These are phyloP conservation scores for Hydropsyche tenuis DNA, from an alignment of 1,140 invertebrate genomes.

Conservation along the genomic window DNA sequence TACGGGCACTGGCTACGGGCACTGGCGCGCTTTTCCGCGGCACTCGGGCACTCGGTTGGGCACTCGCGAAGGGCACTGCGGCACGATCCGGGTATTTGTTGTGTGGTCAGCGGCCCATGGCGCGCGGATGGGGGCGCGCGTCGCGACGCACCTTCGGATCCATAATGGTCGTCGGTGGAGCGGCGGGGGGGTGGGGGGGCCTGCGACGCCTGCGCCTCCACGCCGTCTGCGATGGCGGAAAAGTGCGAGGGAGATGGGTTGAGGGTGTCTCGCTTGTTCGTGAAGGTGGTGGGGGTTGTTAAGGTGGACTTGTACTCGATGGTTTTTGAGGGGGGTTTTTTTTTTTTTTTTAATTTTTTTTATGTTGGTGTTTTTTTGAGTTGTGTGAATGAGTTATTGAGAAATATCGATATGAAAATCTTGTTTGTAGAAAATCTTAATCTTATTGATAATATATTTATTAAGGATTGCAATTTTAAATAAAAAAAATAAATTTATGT, in stretches of 20 bases:
- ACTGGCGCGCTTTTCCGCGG: not conserved
- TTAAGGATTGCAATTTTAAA: too few species aligned
- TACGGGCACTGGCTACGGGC: not conserved
- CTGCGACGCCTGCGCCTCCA: not conserved
- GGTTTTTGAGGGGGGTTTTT: too few species aligned
- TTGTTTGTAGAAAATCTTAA: too few species aligned
- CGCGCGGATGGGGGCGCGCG: slow-evolving; percentile 1
- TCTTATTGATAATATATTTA: too few species aligned
- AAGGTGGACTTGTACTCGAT: too few species aligned
- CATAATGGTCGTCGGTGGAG: slow-evolving; percentile 1
- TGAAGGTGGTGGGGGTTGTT: not conserved
- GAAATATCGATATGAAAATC: too few species aligned
- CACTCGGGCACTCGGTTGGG: too few species aligned
- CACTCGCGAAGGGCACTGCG: not conserved
- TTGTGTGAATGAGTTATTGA: too few species aligned
- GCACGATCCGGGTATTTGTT: too few species aligned
- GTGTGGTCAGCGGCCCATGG: not conserved
- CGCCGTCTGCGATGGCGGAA: not conserved
- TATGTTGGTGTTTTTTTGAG: too few species aligned
- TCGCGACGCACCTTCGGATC: not conserved
- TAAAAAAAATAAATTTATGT: too few species aligned
- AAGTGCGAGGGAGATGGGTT: not conserved
- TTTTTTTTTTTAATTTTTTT: too few species aligned
- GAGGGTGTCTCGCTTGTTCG: not conserved
- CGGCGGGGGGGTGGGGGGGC: not conserved